A percentile compares a stretch with the other conserved stretches of the same genome.
phyloP scores from a whole-genome alignment of 2,113 vertebrate species.

The Apteryx mantelli region DNA sequence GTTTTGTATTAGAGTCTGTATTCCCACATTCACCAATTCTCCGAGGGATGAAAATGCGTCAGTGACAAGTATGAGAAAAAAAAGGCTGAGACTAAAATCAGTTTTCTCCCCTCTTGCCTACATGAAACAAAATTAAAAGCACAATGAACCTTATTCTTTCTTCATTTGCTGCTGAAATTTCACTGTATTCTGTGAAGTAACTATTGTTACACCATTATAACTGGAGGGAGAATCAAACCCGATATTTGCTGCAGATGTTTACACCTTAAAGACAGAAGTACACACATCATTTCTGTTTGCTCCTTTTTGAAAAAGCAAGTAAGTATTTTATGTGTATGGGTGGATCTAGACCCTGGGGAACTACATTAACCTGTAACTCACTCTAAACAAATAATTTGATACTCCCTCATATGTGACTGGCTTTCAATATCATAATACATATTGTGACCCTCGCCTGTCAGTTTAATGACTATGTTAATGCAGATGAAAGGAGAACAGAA shows the following conservation, averaged over 20 bases:
- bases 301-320: neutral
- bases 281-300: neutral
- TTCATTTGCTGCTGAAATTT: conserved; percentile 58
- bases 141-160: conserved; percentile 66
- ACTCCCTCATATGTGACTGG: neutral
- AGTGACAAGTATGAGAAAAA: conserved; percentile 62
- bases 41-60: conserved; percentile 63
- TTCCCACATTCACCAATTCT: conserved; percentile 74
- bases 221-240: neutral
- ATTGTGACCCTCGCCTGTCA: conserved; percentile 3
- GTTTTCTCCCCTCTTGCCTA: conserved; percentile 62
- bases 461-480: conserved; percentile 12
- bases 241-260: neutral
- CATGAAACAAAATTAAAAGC: conserved; percentile 69
- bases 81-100: conserved; percentile 51
- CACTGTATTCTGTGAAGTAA: conserved; percentile 2
- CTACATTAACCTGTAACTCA: neutral
- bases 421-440: neutral
- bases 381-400: neutral
- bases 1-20: conserved; percentile 72
- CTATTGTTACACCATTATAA: conserved; percentile 29
- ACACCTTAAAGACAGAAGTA: neutral
- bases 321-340: neutral
- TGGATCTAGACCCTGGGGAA: neutral
- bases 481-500: conserved; percentile 39